A percentile compares a stretch with the other conserved stretches of the same genome.
Conservation (phyloP, 2,113 vertebrate genomes). For the Microcebus murinus region DNA sequence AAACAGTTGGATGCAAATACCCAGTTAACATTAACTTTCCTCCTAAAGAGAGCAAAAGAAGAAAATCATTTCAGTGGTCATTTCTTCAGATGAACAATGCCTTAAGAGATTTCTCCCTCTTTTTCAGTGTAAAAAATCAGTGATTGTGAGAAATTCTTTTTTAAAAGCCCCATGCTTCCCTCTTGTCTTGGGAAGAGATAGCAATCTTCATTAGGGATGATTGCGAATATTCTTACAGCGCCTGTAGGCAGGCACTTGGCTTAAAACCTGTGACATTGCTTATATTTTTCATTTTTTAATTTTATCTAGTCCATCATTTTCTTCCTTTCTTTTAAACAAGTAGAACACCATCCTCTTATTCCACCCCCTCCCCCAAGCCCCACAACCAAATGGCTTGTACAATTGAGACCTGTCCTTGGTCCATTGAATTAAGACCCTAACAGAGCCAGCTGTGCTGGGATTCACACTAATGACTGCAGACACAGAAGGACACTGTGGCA, state of each 20-base stretch:
- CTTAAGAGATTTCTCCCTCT: neutral
- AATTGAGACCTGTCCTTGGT: slow-evolving; percentile 83
- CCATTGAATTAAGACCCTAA: slow-evolving; percentile 84
- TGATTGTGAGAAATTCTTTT: slow-evolving; percentile 48
- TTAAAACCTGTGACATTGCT: slow-evolving; percentile 81
- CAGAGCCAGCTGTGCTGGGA: slow-evolving; percentile 86
- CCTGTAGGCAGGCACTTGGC: slow-evolving; percentile 79
- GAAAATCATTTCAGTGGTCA: slow-evolving; percentile 46
- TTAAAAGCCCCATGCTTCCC: slow-evolving; percentile 52
- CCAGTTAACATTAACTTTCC: slow-evolving; percentile 77
- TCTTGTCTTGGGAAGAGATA: slow-evolving; percentile 65
- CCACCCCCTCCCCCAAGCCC: neutral
- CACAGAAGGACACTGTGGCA: slow-evolving; percentile 86
- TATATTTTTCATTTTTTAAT: slow-evolving; percentile 39
- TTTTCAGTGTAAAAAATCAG: slow-evolving; percentile 52
- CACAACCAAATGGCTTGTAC: slow-evolving; percentile 80
- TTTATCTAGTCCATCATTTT: slow-evolving; percentile 43
- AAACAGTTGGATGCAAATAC: slow-evolving; percentile 66
- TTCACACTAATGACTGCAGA: slow-evolving; percentile 86
- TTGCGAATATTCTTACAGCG: slow-evolving; percentile 67
- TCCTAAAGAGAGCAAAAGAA: slow-evolving; percentile 20
- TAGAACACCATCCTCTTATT: slow-evolving; percentile 60
- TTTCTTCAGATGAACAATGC: slow-evolving; percentile 53
- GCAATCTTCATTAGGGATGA: slow-evolving; percentile 63
- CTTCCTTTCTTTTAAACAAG: slow-evolving; percentile 69